Base-by-base conservation (phyloP, 2,888 invertebrate species). In the Sericinus montela region DNA sequence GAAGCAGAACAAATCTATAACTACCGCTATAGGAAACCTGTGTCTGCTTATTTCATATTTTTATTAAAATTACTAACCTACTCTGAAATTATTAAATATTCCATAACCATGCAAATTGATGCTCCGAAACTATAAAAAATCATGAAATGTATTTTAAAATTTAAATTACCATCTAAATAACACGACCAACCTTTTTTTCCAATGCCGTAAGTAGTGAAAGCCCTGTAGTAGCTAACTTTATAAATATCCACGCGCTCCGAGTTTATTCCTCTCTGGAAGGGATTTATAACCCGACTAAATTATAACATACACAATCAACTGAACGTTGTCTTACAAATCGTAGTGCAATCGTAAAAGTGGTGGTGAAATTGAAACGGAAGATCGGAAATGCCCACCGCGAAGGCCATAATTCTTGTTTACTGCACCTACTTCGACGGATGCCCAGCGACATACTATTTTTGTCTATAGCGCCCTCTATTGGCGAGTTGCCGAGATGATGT, bases 381-480 rank as follows among this genome's bases (percentile, higher is more conserved):
- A 81, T 84, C 82, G 81, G 83, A 83, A 83, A 84, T 82, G 80
- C 78, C 80, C 76, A 75, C 78, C 75, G 69, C 75, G 59, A 56
- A 55, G 58, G 67, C 62, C 58, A 71, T 80, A 80, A 77, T 60
- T 80, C 75, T 69, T 48, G 53, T 56, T 58, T 56, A 56, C 49
- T 54, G 48, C 54, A 45, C 41, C 48, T 44, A 50, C 57, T 54
- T 55, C 55, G 55, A 63, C 64, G 63, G 56, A 51, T 60, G 67
- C 67, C 59, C 72, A 67, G 72, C 74, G 82, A 82, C 81, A 81
- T 64, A 81, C 78, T 86, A 85, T 83, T 85, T 80, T 62, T 45
- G 75, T 65, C 63, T 39, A 60, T 69, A 82, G 81, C 83, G 85
- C 83, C 85, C 83, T 84, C 85, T 86, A 69, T 79, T 86, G 86